A percentile compares a stretch with the other conserved stretches of the same genome.
These are phyloP conservation scores for Virgularia gustaviana DNA, from an alignment of 92 coral and sea anemone species.

Conservation along the genomic window DNA sequence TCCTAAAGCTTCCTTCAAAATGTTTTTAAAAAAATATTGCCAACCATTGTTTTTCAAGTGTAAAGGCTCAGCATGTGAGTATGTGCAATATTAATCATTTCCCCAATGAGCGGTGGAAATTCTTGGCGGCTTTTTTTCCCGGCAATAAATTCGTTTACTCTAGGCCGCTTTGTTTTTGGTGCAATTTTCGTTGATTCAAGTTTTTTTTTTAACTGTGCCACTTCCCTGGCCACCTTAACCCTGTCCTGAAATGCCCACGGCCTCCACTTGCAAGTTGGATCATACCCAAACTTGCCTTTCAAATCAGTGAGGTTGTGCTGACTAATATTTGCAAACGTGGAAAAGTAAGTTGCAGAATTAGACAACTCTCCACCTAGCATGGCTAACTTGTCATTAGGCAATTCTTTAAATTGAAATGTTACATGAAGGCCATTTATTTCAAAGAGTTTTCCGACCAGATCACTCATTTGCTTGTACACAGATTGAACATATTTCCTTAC, in stretches of 20 bases:
- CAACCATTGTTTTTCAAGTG: constrained; percentile 39
- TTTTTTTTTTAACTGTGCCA: background rate
- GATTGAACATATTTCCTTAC: constrained; percentile 51
- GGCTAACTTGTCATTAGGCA: constrained; percentile 23
- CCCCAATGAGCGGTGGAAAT: constrained; percentile 4
- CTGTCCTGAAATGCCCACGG: constrained; percentile 8
- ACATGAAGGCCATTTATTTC: constrained; percentile 47
- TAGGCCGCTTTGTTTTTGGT: background rate
- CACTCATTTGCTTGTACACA: constrained; percentile 39
- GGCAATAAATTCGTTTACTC: constrained; percentile 2
- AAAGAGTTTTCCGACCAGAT: constrained; percentile 41
- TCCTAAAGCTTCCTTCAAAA: constrained; percentile 22
- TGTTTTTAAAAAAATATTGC: constrained; percentile 17
- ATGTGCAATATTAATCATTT: constrained; percentile 1
- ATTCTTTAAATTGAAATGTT: constrained; percentile 24
- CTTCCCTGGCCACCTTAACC: background rate
- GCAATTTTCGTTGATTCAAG: background rate
- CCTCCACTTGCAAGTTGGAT: constrained; percentile 9
- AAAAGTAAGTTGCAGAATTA: constrained; percentile 21
- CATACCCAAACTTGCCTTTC: constrained; percentile 13
- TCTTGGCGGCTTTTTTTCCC: background rate
- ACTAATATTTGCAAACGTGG: constrained; percentile 20
- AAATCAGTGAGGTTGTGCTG: background rate
- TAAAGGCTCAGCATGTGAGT: constrained; percentile 47
- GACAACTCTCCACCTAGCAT: constrained; percentile 19